phyloP scores from a whole-genome alignment of 2,113 vertebrate genomes.

The Phycodurus eques region DNA sequence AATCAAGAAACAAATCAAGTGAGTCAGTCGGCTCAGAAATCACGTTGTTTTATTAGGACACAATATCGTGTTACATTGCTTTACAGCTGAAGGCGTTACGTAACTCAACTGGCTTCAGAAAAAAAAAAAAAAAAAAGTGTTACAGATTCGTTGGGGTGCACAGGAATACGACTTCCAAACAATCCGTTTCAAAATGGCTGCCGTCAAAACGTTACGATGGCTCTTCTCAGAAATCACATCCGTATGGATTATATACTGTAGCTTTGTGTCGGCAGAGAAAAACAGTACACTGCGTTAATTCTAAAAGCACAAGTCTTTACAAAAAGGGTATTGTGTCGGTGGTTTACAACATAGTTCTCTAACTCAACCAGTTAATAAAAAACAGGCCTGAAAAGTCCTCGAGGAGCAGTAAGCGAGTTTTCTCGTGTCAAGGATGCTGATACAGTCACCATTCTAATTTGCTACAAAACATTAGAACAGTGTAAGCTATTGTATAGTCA shows the following conservation, averaged over 20 bases:
- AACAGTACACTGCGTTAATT: slow-evolving; percentile 45
- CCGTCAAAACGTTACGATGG: slow-evolving; percentile 17
- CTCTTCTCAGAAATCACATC: slow-evolving; percentile 41
- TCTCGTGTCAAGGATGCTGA: slow-evolving; percentile 25
- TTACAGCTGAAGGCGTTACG: background rate
- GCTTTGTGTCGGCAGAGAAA: slow-evolving; percentile 23
- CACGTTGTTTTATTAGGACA: background rate
- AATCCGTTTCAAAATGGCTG: slow-evolving; percentile 51
- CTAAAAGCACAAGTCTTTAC: slow-evolving; percentile 56
- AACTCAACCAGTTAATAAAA: slow-evolving; percentile 61
- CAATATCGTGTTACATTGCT: slow-evolving; percentile 4
- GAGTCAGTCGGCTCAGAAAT: background rate
- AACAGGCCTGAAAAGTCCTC: slow-evolving; percentile 50
- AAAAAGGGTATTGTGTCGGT: slow-evolving; percentile 55
- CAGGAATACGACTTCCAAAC: slow-evolving; percentile 27
- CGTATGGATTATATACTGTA: slow-evolving; percentile 21
- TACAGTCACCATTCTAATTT: slow-evolving; percentile 16
- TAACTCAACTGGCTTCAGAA: slow-evolving; percentile 6
- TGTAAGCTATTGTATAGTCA: slow-evolving; percentile 25
- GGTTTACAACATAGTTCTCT: slow-evolving; percentile 53
- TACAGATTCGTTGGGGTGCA: slow-evolving; percentile 1
- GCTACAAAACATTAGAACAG: slow-evolving; percentile 34
- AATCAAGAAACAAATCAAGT: background rate
- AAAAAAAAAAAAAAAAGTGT: background rate
- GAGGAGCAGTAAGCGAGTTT: slow-evolving; percentile 31